These are phyloP conservation scores for Hoplodrina blanda DNA, from an alignment of 2,888 invertebrate species.

Conservation along the genomic window DNA sequence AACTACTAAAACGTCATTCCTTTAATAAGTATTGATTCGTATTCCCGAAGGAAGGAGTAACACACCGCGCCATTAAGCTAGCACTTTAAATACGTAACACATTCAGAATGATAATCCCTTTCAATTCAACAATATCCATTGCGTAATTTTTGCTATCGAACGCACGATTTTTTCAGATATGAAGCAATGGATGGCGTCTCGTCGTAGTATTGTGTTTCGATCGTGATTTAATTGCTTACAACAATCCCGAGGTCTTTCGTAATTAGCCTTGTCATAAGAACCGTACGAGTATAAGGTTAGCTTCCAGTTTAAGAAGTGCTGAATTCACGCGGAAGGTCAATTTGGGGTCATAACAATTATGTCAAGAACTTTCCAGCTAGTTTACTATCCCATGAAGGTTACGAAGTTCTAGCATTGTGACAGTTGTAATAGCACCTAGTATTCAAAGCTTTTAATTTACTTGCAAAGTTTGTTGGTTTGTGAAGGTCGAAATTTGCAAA, in stretches of 20 bases:
- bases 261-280: slow-evolving; percentile 24
- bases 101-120: no score
- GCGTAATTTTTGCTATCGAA: not conserved
- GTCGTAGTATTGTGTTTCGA: not conserved
- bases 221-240: not conserved
- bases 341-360: slow-evolving; percentile 3
- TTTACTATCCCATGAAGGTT: slow-evolving; percentile 9
- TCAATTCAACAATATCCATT: not conserved
- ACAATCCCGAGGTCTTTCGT: not conserved
- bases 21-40: no score
- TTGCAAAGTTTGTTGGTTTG: not conserved
- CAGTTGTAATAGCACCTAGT: not conserved
- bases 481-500: not conserved
- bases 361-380: slow-evolving; percentile 9
- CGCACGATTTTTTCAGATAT: not conserved
- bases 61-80: no score
- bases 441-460: not conserved
- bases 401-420: not conserved
- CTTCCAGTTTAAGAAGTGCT: slow-evolving; percentile 4
- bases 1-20: no score
- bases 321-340: slow-evolving; percentile 25
- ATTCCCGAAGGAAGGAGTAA: no score
- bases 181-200: not conserved
- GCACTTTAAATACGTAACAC: no score
- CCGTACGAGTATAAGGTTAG: slow-evolving; percentile 11